Conservation (phyloP, 2,888 invertebrate genomes). For the Bimastos eiseni region DNA sequence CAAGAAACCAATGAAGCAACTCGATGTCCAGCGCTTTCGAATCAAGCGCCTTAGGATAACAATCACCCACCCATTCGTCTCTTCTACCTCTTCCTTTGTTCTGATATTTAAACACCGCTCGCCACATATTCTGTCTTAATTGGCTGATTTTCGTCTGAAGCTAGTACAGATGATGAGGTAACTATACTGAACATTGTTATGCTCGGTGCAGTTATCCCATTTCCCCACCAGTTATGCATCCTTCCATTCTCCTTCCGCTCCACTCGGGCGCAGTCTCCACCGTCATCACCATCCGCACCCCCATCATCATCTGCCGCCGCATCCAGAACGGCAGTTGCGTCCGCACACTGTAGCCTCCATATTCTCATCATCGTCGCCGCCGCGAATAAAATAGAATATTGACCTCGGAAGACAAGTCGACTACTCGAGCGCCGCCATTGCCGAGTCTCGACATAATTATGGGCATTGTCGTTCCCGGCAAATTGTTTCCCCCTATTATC, state of each 20-base stretch:
- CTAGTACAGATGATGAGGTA: neutral
- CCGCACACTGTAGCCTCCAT: neutral
- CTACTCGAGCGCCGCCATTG: conserved; percentile 10
- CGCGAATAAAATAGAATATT: conserved; percentile 18
- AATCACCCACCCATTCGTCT: neutral
- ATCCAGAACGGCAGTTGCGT: neutral
- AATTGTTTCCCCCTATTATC: conserved; percentile 26
- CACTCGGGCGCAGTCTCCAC: neutral
- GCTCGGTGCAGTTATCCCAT: conserved; percentile 5
- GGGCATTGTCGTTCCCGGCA: conserved; percentile 18
- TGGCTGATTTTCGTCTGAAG: neutral
- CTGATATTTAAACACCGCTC: neutral
- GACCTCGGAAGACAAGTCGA: conserved; percentile 17
- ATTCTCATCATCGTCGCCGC: neutral
- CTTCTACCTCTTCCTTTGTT: neutral
- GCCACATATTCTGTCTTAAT: neutral
- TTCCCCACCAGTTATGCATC: neutral
- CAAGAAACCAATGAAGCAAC: neutral
- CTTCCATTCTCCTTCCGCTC: neutral
- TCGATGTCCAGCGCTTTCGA: neutral
- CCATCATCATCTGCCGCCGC: neutral
- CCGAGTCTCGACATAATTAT: conserved; percentile 13
- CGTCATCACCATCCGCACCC: neutral
- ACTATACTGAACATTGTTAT: neutral
- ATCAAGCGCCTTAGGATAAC: neutral